A percentile compares a stretch with the other conserved stretches of the same genome.
Conservation (phyloP, 1,140 invertebrate genomes). For the Hirudo medicinalis region DNA sequence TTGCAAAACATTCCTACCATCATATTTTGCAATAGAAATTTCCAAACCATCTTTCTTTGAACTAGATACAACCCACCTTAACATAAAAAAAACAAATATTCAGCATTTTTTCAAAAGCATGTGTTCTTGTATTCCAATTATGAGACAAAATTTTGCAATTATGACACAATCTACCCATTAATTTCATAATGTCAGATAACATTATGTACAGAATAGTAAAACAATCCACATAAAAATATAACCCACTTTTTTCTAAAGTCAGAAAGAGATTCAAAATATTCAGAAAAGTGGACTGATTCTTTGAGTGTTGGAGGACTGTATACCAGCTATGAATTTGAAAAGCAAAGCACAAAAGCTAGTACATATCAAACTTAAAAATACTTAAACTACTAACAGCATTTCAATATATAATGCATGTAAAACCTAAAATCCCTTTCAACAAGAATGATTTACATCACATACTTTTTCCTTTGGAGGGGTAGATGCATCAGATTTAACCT, state of each 20-base stretch:
- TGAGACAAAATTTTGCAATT: too few relatives aligned
- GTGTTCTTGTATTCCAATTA: too few relatives aligned
- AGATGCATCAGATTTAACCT: neutral
- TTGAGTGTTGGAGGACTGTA: slow-evolving; percentile 29
- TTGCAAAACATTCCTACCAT: slow-evolving; percentile 51
- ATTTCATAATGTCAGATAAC: too few relatives aligned
- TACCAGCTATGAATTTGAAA: slow-evolving; percentile 26
- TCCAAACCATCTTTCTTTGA: slow-evolving; percentile 85
- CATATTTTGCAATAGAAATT: slow-evolving; percentile 79
- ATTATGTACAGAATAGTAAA: slow-evolving; percentile 2
- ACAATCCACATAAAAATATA: slow-evolving; percentile 12
- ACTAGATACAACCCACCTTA: slow-evolving; percentile 68
- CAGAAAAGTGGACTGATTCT: slow-evolving; percentile 60
- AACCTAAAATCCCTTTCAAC: neutral
- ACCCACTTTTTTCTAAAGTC: slow-evolving; percentile 10
- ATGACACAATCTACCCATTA: too few relatives aligned
- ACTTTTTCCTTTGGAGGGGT: neutral
- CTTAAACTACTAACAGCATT: too few relatives aligned
- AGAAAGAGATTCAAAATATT: slow-evolving; percentile 62
- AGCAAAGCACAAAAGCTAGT: neutral
- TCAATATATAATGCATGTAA: too few relatives aligned
- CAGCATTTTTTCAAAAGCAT: too few relatives aligned
- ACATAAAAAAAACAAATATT: slow-evolving; percentile 20
- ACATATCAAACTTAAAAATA: too few relatives aligned
- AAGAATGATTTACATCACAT: neutral